These are phyloP conservation scores for Spodoptera frugiperda DNA, from an alignment of 1,140 invertebrate genomes.

Conservation along the genomic window DNA sequence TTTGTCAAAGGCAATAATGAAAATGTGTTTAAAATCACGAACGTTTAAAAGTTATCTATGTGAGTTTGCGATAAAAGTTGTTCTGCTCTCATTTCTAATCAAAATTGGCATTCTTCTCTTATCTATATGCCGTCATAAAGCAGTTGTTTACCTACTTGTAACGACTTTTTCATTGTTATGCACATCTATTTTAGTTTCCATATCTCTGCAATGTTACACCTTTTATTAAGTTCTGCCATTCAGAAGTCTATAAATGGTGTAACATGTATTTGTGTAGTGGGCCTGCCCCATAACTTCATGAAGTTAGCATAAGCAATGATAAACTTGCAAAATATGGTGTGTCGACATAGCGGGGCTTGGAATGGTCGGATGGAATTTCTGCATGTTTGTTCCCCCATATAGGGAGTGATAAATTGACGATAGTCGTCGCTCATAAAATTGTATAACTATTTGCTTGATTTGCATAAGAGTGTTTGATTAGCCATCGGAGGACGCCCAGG, in stretches of 20 bases:
- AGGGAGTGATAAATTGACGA: conserved; percentile 63
- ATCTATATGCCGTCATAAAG: conserved; percentile 71
- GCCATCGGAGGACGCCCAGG: conserved; percentile 59
- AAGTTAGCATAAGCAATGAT: conserved; percentile 46
- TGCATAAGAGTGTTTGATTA: conserved; percentile 71
- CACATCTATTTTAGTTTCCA: conserved; percentile 45
- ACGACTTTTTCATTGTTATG: conserved; percentile 62
- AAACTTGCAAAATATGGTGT: conserved; percentile 62
- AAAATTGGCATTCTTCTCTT: conserved; percentile 78
- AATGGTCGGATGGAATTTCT: conserved; percentile 60
- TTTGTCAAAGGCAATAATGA: conserved; percentile 42
- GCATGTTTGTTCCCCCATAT: conserved; percentile 52
- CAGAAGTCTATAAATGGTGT: conserved; percentile 3
- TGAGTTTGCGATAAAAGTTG: conserved; percentile 72
- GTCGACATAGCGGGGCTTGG: conserved; percentile 58
- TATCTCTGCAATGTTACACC: conserved; percentile 11
- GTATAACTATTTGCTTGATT: conserved; percentile 69
- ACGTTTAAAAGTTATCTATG: conserved; percentile 76
- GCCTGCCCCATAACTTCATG: conserved; percentile 33
- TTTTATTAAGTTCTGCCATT: conserved; percentile 22
- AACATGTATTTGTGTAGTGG: conserved; percentile 15
- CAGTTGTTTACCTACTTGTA: conserved; percentile 68
- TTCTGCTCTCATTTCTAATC: conserved; percentile 76
- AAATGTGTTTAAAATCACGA: conserved; percentile 66
- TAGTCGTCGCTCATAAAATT: conserved; percentile 63